Conservation (phyloP, 2,113 vertebrate species). For the Propithecus coquereli region DNA sequence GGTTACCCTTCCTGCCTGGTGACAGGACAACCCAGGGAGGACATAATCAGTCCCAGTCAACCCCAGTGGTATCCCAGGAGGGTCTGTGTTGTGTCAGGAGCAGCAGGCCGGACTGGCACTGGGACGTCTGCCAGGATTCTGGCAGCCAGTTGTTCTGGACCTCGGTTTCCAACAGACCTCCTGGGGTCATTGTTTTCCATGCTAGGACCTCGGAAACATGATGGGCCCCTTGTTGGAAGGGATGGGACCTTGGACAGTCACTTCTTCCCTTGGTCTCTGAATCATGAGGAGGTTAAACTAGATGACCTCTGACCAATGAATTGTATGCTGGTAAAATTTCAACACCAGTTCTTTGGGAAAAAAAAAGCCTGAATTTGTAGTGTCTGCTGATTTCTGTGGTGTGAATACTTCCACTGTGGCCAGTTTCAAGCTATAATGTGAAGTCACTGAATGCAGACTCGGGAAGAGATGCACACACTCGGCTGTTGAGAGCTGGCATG, state of each 20-base stretch:
- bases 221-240: not conserved
- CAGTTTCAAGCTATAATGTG: not conserved
- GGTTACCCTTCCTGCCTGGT: slow-evolving; percentile 79
- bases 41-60: slow-evolving; percentile 59
- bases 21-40: slow-evolving; percentile 54
- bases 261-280: not conserved
- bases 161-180: not conserved
- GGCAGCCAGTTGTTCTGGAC: not conserved
- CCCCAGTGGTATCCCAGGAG: not conserved
- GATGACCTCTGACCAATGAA: not conserved
- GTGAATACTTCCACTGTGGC: not conserved
- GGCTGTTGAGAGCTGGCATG: not conserved
- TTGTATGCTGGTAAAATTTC: not conserved
- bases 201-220: not conserved
- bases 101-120: not conserved
- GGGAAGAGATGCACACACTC: not conserved
- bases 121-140: not conserved
- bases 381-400: not conserved
- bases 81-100: not conserved
- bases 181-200: not conserved
- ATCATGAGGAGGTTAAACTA: not conserved
- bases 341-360: not conserved
- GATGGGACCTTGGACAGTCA: not conserved
- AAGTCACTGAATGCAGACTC: not conserved
- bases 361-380: not conserved